phyloP scores from a whole-genome alignment of 2,113 vertebrate genomes.

The Blennius ocellaris region DNA sequence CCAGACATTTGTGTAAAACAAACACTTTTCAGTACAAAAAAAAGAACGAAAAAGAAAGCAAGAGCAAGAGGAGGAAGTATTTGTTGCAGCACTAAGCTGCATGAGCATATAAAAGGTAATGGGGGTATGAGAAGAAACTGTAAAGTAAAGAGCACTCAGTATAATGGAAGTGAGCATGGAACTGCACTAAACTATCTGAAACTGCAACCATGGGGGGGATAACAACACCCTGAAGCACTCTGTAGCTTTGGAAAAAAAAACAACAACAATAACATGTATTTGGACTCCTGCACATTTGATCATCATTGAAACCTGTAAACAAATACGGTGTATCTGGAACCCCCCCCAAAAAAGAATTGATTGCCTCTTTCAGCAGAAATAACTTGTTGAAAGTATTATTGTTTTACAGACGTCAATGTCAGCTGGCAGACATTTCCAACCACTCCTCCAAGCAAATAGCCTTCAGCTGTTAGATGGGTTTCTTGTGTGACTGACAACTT shows the following conservation, averaged over 20 bases:
- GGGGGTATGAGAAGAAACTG: background rate
- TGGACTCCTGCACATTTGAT: background rate
- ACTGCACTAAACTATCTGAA: background rate
- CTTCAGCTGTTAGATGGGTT: background rate
- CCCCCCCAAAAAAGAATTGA: background rate
- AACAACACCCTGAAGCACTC: background rate
- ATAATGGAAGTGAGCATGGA: background rate
- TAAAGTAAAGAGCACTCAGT: background rate
- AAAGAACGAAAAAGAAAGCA: no score
- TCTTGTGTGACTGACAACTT: background rate
- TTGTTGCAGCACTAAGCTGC: background rate
- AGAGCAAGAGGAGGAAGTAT: no score
- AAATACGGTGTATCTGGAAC: no score
- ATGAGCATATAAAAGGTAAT: background rate
- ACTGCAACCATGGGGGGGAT: background rate
- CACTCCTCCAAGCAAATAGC: background rate
- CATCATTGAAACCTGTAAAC: background rate
- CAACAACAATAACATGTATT: no score
- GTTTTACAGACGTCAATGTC: background rate
- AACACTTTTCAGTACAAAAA: conserved; percentile 13
- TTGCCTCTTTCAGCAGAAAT: background rate
- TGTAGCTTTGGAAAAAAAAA: background rate
- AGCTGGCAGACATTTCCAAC: background rate
- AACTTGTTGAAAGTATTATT: conserved; percentile 6
- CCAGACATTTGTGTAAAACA: background rate